Base-by-base conservation (phyloP, 2,888 invertebrate species). In the Macroteleia sp. region DNA sequence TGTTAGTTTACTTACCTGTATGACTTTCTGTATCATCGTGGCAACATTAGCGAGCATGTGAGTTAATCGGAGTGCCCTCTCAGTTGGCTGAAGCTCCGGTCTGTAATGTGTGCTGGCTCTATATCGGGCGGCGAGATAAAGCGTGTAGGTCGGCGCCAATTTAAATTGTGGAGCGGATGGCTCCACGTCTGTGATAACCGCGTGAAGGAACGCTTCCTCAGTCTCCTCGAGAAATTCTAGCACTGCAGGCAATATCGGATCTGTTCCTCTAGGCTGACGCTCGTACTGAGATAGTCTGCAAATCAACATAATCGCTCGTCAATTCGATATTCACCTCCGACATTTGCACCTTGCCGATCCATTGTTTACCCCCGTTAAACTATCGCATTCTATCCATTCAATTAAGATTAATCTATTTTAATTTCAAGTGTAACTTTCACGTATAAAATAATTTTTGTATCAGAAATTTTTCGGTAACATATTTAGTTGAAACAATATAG, bases 201-300 rank as follows among this genome's bases (percentile, higher is more conserved):
- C 95, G 75, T 96, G 95, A 54, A 99, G 93, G 92, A 99, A 97
- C 83, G 96, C 95, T 89, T 98, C 97, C 92, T 99, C 99, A 17
- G 96, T 97, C 82, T 97, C 97, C 92, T 99, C 98, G 19, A 97
- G 96, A 92, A 98, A 97, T 92, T 98, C 98, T 82, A 99, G 92
- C 17, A 98, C 97, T 0, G 98, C 98, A 3, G 99, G 99, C 81
- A 99, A 93, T 85, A 98, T 97, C 17, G 97, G 96, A 92, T 97
- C 97, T 84, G 96, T 95, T 1, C 97, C 96, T 54, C 95, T 93
- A 8, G 94, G 93, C 83, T 93, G 93, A 42, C 93, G 90, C 76
- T 93, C 93, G 82, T 92, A 91, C 75, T 91, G 92, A 8, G 92
- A 91, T 32, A 92, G 83, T 76, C 92, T 89, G 81, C 12, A 77